These are phyloP conservation scores for Apogon hyalosoma DNA, from an alignment of 2,797 vertebrate genomes.

Conservation along the genomic window DNA sequence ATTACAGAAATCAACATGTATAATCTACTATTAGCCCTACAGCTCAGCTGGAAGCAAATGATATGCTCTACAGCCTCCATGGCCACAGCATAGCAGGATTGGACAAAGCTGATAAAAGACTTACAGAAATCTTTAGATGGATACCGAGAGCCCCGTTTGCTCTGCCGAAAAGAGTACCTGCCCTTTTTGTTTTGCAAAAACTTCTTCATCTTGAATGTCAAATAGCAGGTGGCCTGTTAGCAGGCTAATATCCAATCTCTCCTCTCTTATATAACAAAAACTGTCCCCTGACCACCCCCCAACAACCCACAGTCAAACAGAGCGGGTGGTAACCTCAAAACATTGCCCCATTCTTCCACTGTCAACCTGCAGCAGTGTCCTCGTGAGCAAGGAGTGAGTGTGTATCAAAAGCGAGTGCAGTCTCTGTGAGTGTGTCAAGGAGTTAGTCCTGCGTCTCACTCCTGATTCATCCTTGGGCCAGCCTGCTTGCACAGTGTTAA, in stretches of 20 bases:
- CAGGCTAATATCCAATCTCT: conserved; percentile 58
- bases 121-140: conserved; percentile 89
- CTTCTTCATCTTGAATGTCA: conserved; percentile 78
- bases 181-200: conserved; percentile 81
- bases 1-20: conserved; percentile 18
- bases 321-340: conserved; percentile 36
- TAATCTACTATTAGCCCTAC: conserved; percentile 22
- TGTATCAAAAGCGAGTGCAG: conserved; percentile 66
- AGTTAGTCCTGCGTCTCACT: conserved; percentile 78
- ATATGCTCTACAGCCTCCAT: conserved; percentile 32
- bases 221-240: conserved; percentile 53
- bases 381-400: conserved; percentile 66
- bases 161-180: conserved; percentile 80
- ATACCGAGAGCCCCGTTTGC: conserved; percentile 72
- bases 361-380: conserved; percentile 57
- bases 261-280: conserved; percentile 33
- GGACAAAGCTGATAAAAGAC: conserved; percentile 71
- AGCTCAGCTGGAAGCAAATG: conserved; percentile 31
- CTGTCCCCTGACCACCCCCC: conserved; percentile 18
- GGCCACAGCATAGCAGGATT: conserved; percentile 41
- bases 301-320: conserved; percentile 56
- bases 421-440: conserved; percentile 72
- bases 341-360: conserved; percentile 60
- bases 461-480: conserved; percentile 79
- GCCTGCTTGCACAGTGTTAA: conserved; percentile 82